Percentiles rank a stretch among this genome's conserved stretches.
phyloP scores from a whole-genome alignment of 2,888 invertebrate genomes.

The Phengaris alcon region DNA sequence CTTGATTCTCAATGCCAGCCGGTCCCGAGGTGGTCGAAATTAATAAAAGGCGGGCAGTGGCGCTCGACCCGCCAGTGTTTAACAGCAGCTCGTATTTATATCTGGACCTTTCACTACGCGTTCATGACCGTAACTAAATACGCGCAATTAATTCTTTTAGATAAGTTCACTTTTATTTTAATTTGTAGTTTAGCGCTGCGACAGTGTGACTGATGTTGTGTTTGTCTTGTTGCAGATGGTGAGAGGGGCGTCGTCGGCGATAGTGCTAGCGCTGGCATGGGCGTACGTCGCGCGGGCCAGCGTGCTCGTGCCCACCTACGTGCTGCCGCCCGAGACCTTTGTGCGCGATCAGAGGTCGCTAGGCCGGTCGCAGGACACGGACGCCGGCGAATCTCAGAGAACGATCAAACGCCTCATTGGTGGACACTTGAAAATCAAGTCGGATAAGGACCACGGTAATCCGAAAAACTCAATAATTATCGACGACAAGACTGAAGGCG shows the following conservation, averaged over 20 bases:
- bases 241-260: slow-evolving; percentile 76
- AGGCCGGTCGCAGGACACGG: slow-evolving; percentile 54
- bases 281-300: slow-evolving; percentile 62
- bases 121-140: slow-evolving; percentile 58
- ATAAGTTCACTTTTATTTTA: slow-evolving; percentile 59
- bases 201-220: slow-evolving; percentile 45
- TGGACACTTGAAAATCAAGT: slow-evolving; percentile 81
- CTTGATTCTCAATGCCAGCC: slow-evolving; percentile 75
- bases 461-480: slow-evolving; percentile 65
- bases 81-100: slow-evolving; percentile 67
- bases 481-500: slow-evolving; percentile 62
- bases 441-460: slow-evolving; percentile 65
- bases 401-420: slow-evolving; percentile 84
- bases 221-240: slow-evolving; percentile 76
- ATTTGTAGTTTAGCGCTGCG: slow-evolving; percentile 7
- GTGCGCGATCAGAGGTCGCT: slow-evolving; percentile 75
- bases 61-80: slow-evolving; percentile 69
- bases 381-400: slow-evolving; percentile 66
- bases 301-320: slow-evolving; percentile 76
- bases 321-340: slow-evolving; percentile 76
- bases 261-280: slow-evolving; percentile 72
- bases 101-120: slow-evolving; percentile 74
- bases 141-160: slow-evolving; percentile 59
- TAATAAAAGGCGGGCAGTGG: slow-evolving; percentile 74
- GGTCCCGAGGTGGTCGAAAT: slow-evolving; percentile 70